Base-by-base conservation (phyloP, 1,140 invertebrate genomes). In the Drosophila melanogaster region DNA sequence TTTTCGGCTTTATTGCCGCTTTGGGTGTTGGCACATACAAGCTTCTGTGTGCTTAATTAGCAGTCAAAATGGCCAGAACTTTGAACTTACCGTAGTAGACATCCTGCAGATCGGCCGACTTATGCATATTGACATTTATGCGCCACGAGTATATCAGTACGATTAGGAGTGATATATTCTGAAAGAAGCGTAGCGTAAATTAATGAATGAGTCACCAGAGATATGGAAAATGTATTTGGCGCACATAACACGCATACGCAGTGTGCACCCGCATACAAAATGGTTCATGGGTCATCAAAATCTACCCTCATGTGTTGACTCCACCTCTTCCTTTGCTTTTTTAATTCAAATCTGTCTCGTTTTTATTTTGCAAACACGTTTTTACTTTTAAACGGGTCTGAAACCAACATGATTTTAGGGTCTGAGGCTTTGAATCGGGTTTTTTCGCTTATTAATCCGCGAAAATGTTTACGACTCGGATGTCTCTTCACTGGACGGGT, bases 81-180 rank as follows among this genome's bases (percentile, higher is more conserved):
- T 53, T 30, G 47, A 62, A 92, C 94, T 94, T 91, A 95, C 95
- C 95, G 86, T 95, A 95, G 92, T 95, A 96, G 56, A 96, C 95
- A 91, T 96, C 95, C 86, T 95, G 94, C 43, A 96, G 83, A 60
- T 94, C 94, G 37, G 93, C 93, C 81, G 94, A 94, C 77, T 94
- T 94, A 77, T 95, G 95, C 61, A 94, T 93, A 75, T 95, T 95
- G 54, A 95, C 94, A 60, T 94, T 94, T 50, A 95, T 95, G 73
- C 95, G 93, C 95, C 95, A 96, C 74, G 94, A 95, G 90, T 95
- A 95, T 60, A 95, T 92, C 60, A 96, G 92, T 38, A 95, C 94
- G 75, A 95, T 95, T 57, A 95, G 76, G 61, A 96, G 94, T 47
- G 95, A 95, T 90, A 95, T 95, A 93, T 95, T 95, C 95, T 95